Conservation (phyloP, 1,140 invertebrate genomes). For the Trichonephila clavipes region DNA sequence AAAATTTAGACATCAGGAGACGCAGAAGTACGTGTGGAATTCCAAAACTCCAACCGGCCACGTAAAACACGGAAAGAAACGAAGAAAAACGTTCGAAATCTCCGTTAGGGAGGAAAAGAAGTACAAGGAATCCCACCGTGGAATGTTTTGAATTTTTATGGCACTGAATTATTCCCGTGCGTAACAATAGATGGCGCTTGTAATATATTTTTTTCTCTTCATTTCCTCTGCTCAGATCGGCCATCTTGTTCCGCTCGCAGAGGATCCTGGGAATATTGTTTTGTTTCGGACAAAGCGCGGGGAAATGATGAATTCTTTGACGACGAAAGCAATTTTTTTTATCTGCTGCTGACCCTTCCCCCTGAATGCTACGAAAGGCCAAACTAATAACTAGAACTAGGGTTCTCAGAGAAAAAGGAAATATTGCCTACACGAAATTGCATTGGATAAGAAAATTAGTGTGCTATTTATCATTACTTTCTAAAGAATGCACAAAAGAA, state of each 20-base stretch:
- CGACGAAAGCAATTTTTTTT: not conserved
- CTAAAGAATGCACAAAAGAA: not conserved
- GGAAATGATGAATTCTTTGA: conserved; percentile 10
- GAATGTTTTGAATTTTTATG: conserved; percentile 39
- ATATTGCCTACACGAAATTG: not conserved
- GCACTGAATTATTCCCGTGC: conserved; percentile 13
- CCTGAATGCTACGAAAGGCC: not conserved
- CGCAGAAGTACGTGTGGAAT: not conserved
- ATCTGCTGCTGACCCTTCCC: not conserved
- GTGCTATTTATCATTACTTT: not conserved
- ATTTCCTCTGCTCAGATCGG: not conserved
- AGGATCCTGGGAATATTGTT: conserved; percentile 15
- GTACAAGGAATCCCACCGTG: not conserved
- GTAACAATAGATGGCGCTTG: conserved; percentile 37
- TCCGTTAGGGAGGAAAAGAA: not conserved
- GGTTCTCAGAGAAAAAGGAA: not conserved
- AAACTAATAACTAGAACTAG: not conserved
- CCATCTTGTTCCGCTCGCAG: conserved; percentile 5
- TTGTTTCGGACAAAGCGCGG: conserved; percentile 22
- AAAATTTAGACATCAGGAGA: conserved; percentile 1
- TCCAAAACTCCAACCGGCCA: conserved; percentile 20
- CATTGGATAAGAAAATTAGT: not conserved
- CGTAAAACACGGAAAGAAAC: not conserved
- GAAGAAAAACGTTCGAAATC: not conserved
- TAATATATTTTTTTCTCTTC: conserved; percentile 19